These are phyloP conservation scores for Coluber constrictor DNA, from an alignment of 2,797 vertebrate genomes.

Conservation along the genomic window DNA sequence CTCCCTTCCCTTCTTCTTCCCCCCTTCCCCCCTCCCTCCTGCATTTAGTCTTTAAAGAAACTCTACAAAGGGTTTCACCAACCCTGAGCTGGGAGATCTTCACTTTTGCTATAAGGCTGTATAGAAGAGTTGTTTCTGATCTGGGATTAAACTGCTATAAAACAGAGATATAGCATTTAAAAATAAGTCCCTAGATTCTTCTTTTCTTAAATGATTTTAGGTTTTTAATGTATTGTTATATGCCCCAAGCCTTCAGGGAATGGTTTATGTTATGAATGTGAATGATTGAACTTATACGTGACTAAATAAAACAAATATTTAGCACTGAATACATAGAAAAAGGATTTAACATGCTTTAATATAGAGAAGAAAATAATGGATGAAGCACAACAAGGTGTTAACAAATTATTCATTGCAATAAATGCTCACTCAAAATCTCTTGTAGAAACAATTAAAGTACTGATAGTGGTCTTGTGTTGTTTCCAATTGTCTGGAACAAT, in stretches of 20 bases:
- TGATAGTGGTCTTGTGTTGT: constrained; percentile 74
- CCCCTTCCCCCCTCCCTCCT: background rate
- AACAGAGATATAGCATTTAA: background rate
- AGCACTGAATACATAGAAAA: constrained; percentile 58
- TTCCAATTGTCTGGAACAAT: constrained; percentile 73
- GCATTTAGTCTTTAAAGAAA: background rate
- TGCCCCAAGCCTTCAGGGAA: background rate
- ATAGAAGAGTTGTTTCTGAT: background rate
- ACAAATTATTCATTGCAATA: constrained; percentile 69
- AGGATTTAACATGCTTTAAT: constrained; percentile 67
- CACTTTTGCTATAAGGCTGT: background rate
- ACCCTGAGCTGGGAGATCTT: background rate
- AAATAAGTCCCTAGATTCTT: background rate
- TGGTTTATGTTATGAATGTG: background rate
- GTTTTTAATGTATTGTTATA: constrained; percentile 1
- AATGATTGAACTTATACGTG: background rate
- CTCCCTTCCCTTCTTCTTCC: background rate
- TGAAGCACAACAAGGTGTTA: constrained; percentile 63
- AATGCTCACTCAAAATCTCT: constrained; percentile 70
- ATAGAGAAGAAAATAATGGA: constrained; percentile 68
- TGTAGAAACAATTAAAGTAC: constrained; percentile 76
- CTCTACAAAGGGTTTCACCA: background rate
- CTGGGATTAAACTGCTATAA: constrained; percentile 1
- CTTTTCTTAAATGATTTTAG: background rate
- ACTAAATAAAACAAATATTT: constrained; percentile 45